These are phyloP conservation scores for Ochropacha duplaris DNA, from an alignment of 2,888 invertebrate genomes.

Conservation along the genomic window DNA sequence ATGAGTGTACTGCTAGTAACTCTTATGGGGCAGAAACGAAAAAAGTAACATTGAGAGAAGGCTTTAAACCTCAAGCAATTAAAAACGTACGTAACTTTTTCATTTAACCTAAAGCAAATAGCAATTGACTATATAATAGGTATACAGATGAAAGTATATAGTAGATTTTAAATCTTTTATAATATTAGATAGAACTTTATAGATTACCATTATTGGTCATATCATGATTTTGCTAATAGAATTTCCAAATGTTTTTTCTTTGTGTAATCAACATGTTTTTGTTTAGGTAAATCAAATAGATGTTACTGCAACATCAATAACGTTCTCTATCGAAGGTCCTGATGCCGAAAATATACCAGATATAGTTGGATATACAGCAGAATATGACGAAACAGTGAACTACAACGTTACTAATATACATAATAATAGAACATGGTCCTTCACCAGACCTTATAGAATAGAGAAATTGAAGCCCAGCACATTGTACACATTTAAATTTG, in stretches of 20 bases:
- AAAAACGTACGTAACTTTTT: constrained; percentile 47
- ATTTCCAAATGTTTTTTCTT: not conserved
- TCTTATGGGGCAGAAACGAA: constrained; percentile 49
- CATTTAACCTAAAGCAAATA: too few relatives aligned
- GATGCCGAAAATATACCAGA: constrained; percentile 44
- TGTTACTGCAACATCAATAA: constrained; percentile 52
- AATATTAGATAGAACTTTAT: too few relatives aligned
- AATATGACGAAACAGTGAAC: constrained; percentile 58
- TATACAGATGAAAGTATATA: too few relatives aligned
- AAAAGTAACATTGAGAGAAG: constrained; percentile 48
- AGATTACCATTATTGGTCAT: too few relatives aligned
- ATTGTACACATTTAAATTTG: constrained; percentile 58
- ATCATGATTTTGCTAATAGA: too few relatives aligned
- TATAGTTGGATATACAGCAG: constrained; percentile 57
- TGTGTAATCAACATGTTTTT: too few relatives aligned
- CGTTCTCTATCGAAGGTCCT: constrained; percentile 51
- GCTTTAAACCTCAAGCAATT: constrained; percentile 49
- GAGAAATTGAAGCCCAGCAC: constrained; percentile 60
- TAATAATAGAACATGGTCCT: constrained; percentile 64
- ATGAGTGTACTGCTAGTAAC: constrained; percentile 58
- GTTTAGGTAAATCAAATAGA: constrained; percentile 45
- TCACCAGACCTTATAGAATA: constrained; percentile 52
- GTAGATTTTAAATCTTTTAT: too few relatives aligned
- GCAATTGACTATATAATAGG: too few relatives aligned
- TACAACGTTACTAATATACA: constrained; percentile 64